Evolutionary conservation across 2,888 invertebrate species (phyloP), one percentile per base, ranked within the genome.

Genomic region (Epinotia brunnichana): DNA sequence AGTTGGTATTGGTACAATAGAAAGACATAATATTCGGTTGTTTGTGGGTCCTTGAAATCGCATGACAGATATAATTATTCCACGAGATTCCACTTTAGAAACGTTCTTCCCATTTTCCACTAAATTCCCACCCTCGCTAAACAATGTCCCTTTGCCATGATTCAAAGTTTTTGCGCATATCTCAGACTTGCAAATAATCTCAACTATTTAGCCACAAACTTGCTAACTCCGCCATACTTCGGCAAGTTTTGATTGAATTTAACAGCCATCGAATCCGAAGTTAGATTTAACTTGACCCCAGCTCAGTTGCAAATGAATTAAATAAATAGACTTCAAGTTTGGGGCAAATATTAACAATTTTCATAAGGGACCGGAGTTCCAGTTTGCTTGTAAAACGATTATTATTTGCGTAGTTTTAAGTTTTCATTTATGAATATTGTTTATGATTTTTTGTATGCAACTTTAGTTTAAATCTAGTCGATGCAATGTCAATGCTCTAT

Each of bases 241-340:
- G 61, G 19, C 11, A 61, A 72, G 71, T 67, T 72, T 44, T 67
- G 67, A 67, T 72, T 72, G 71, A 67, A 67, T 67, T 61, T 66
- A 44, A 66, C 69, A 66, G 39, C 59, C 53, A 66, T 54, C 41
- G 70, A 41, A 53, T 48, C 48, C 29, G n/a, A 57, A 21, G 39
- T 53, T 53, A 24, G 29, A 53, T 60, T 59, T 54, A 44, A 66
- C 66, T 66, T 54, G 71, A 71, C 71, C 71, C 70, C 41, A 57
- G 48, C 13, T 64, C 64, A 44, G 57, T 59, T 63, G 54, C 63
- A 64, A 64, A 67, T 67, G 48, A 70, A 70, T 70, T 70, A 54
- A 64, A 70, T 70, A 70, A 70, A 70, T 51, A 69, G 68, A 70
- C 29, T 19, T 53, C 17, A 54, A 62, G 11, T 59, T 21, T 57